These are phyloP conservation scores for Cheilosia scutellata DNA, from an alignment of 2,888 invertebrate genomes.

Conservation along the genomic window DNA sequence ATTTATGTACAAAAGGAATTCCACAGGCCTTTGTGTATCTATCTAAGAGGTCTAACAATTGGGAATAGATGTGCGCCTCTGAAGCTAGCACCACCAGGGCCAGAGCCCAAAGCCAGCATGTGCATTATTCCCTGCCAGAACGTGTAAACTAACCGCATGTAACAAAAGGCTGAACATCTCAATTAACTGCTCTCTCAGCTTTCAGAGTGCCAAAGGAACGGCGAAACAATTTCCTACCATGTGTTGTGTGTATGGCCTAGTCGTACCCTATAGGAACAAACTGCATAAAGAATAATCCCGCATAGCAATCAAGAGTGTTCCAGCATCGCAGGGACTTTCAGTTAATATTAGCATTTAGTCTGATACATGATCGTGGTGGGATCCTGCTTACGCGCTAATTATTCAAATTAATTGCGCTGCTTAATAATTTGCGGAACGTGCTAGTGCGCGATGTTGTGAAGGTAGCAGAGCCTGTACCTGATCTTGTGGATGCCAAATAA, in stretches of 20 bases:
- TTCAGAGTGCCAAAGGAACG: slow-evolving; percentile 40
- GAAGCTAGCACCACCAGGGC: slow-evolving; percentile 20
- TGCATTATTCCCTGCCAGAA: slow-evolving; percentile 61
- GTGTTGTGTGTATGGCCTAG: not conserved
- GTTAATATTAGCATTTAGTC: slow-evolving; percentile 74
- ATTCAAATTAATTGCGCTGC: slow-evolving; percentile 78
- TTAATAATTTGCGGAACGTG: slow-evolving; percentile 77
- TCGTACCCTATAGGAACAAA: slow-evolving; percentile 9
- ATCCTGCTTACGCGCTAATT: slow-evolving; percentile 77
- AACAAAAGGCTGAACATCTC: slow-evolving; percentile 77
- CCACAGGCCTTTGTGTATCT: slow-evolving; percentile 49
- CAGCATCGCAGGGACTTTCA: slow-evolving; percentile 54
- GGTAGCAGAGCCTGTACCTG: slow-evolving; percentile 9
- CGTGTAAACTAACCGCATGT: slow-evolving; percentile 75
- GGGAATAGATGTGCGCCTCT: slow-evolving; percentile 47
- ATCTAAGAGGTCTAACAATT: slow-evolving; percentile 52
- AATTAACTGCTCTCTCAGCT: slow-evolving; percentile 74
- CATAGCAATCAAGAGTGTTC: slow-evolving; percentile 56
- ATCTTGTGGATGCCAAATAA: slow-evolving; percentile 63
- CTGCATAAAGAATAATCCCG: slow-evolving; percentile 57
- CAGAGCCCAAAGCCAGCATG: slow-evolving; percentile 49
- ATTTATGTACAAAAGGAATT: slow-evolving; percentile 74
- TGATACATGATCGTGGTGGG: slow-evolving; percentile 75
- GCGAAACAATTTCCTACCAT: slow-evolving; percentile 18
- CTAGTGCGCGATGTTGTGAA: slow-evolving; percentile 37